A percentile compares a stretch with the other conserved stretches of the same genome.
Conservation (phyloP, 2,888 invertebrate genomes). For the Sympetrum striolatum region DNA sequence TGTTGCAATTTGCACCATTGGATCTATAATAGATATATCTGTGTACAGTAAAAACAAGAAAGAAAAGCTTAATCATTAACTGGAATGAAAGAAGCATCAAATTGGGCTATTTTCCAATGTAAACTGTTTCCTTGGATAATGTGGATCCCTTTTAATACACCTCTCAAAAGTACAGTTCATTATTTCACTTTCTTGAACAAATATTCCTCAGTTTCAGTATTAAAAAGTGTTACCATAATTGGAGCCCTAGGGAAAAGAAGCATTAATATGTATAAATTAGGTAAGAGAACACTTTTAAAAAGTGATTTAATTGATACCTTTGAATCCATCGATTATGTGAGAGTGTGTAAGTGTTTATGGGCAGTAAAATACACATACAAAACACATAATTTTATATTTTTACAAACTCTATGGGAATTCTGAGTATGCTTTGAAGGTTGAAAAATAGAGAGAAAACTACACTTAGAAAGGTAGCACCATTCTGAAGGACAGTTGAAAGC, state of each 20-base stretch:
- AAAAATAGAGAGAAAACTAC: constrained; percentile 7
- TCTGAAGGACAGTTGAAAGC: constrained; percentile 42
- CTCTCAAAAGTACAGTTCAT: constrained; percentile 3
- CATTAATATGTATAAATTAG: constrained; percentile 1
- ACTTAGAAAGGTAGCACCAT: constrained; percentile 33
- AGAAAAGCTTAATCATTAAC: constrained; percentile 13
- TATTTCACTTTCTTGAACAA: neutral
- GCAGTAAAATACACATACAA: constrained; percentile 17
- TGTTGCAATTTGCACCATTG: constrained; percentile 11
- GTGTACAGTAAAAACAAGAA: constrained; percentile 21
- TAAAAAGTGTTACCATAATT: constrained; percentile 22
- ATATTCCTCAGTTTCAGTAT: neutral
- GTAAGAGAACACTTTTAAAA: neutral
- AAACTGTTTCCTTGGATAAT: constrained; percentile 14
- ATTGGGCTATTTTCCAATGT: neutral
- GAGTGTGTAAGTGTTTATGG: neutral
- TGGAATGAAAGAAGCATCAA: constrained; percentile 39
- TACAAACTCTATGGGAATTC: neutral
- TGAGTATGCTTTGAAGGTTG: neutral
- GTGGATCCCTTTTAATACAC: constrained; percentile 2
- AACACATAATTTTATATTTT: constrained; percentile 10
- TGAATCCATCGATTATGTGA: constrained; percentile 16
- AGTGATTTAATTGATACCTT: neutral
- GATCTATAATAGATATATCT: constrained; percentile 18
- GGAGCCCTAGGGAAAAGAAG: constrained; percentile 33